phyloP scores from a whole-genome alignment of 2,888 invertebrate genomes.

The Crocallis elinguaria region DNA sequence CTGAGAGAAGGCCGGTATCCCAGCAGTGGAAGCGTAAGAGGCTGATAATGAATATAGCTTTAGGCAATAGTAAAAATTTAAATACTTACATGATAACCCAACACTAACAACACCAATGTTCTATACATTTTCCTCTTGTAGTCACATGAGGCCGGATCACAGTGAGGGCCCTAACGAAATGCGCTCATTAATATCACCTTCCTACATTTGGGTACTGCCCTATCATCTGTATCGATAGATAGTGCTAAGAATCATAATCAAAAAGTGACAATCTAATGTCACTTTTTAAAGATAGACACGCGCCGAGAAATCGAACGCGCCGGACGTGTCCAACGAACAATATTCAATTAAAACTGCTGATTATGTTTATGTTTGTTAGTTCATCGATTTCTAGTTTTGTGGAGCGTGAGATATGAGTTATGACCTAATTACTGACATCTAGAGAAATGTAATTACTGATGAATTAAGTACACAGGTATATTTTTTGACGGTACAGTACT shows the following conservation, averaged over 20 bases:
- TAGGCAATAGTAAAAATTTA: too few relatives aligned
- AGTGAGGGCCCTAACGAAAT: conserved; percentile 28
- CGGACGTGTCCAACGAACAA: conserved; percentile 42
- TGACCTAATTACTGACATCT: not conserved
- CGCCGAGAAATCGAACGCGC: conserved; percentile 15
- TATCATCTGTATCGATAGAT: conserved; percentile 15
- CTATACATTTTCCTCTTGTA: conserved; percentile 43
- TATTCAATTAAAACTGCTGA: not conserved
- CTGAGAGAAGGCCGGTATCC: too few relatives aligned
- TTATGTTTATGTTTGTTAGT: conserved; percentile 26
- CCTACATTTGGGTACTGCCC: not conserved
- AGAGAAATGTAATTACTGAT: not conserved
- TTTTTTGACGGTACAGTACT: too few relatives aligned
- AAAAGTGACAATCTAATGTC: conserved; percentile 31
- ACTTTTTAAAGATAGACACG: conserved; percentile 31
- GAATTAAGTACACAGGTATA: too few relatives aligned
- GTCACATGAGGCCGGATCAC: conserved; percentile 41
- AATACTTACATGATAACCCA: conserved; percentile 37
- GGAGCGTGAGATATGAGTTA: conserved; percentile 31
- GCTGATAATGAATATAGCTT: too few relatives aligned
- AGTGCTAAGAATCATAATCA: conserved; percentile 3
- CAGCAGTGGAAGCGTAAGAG: too few relatives aligned
- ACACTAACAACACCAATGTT: conserved; percentile 36
- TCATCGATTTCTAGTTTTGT: conserved; percentile 44
- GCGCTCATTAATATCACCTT: conserved; percentile 27